Conservation (phyloP, 2,797 vertebrate species). For the Sus cebifrons region DNA sequence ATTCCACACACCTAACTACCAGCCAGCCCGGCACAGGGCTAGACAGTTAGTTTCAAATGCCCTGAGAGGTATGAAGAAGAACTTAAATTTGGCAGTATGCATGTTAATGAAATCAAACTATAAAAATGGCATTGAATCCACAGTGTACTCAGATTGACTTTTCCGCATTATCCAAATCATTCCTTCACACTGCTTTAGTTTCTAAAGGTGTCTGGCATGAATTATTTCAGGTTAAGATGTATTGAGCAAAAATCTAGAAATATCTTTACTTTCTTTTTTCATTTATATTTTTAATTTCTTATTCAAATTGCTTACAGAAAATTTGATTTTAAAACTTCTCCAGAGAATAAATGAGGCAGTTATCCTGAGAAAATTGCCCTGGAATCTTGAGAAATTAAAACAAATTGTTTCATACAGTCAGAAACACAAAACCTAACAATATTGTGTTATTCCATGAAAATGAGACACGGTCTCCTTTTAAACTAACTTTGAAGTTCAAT, state of each 20-base stretch:
- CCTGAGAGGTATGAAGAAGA: background rate
- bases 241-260: background rate
- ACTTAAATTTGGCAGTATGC: background rate
- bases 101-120: background rate
- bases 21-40: no score
- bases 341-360: background rate
- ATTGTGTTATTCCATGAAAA: background rate
- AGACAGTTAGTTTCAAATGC: background rate
- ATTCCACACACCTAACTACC: no score
- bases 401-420: background rate
- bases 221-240: background rate
- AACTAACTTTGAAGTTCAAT: background rate
- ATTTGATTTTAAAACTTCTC: constrained; percentile 27
- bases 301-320: constrained; percentile 39
- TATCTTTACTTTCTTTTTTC: background rate
- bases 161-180: no score
- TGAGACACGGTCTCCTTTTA: background rate
- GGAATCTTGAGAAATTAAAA: constrained; percentile 40
- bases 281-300: background rate
- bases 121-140: background rate
- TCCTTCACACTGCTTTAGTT: background rate
- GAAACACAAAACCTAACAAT: background rate
- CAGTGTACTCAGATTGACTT: background rate
- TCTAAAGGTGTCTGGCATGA: background rate
- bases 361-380: constrained; percentile 15